Evolutionary conservation across 2,797 vertebrate species (phyloP), one percentile per base, ranked within the genome.

Genomic region (Clarias pachynema): DNA sequence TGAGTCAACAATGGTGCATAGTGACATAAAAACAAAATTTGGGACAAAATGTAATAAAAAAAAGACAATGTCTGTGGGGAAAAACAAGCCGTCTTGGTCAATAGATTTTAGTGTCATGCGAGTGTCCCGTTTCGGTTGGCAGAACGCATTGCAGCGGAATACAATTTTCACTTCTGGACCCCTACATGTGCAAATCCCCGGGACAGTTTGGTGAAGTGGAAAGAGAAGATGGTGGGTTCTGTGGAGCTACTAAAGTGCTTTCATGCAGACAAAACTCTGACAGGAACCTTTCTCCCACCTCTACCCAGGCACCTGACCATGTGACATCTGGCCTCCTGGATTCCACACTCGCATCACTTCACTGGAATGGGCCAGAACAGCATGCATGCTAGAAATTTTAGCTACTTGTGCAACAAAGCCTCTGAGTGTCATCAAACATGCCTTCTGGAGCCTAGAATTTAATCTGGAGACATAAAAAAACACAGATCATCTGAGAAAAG

Each of bases 21-120:
- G 87, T 87, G 82, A 85, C 89, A 87, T 87, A 84, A 88, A 89
- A 87, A 72, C 85, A 78, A 60, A 79, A 89, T 92, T 90, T 88
- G 89, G 87, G 89, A 90, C 82, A 22, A 88, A 91, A 90, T 91
- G 89, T 90, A 92, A 91, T 91, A 91, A 91, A 91, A 91, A 91
- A 91, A 90, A 90, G 89, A 91, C 89, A 86, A 91, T 91, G 89
- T 90, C 91, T 91, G 77, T 49, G 31, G 91, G 91, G 91, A 75
- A 88, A 89, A 90, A 90, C 89, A 90, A 89, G 88, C 84, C 83
- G 84, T 86, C 85, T 81, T 79, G 91, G 89, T 92, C 91, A 90
- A 92, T 91, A 90, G 74, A 85, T 90, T 88, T 87, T 84, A 83
- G 87, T 82, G 82, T 84, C 82, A 85, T 89, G 88, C 60, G 70